phyloP scores from a whole-genome alignment of 2,797 vertebrate genomes.

The Siniperca scherzeri region DNA sequence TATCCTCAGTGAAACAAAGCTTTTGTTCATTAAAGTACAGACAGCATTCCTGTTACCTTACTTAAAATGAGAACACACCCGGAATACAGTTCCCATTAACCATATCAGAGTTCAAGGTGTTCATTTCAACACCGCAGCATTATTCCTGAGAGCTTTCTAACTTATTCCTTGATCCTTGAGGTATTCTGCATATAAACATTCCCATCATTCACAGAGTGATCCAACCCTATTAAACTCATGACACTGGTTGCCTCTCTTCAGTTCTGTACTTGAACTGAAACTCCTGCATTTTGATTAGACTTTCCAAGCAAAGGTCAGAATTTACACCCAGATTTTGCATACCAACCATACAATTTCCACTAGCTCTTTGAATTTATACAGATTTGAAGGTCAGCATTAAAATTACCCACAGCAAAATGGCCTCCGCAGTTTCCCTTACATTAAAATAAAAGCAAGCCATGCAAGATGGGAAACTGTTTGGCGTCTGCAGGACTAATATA shows the following conservation, averaged over 20 bases:
- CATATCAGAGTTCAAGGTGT: conserved; percentile 31
- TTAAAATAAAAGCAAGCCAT: conserved; percentile 81
- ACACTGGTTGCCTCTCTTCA: conserved; percentile 63
- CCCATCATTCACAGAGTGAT: conserved; percentile 55
- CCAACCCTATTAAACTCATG: conserved; percentile 58
- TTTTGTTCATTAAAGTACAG: conserved; percentile 64
- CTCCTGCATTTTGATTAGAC: conserved; percentile 73
- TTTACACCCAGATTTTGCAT: conserved; percentile 77
- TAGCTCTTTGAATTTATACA: conserved; percentile 73
- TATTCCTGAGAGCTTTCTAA: conserved; percentile 55
- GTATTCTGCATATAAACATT: conserved; percentile 72
- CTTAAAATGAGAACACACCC: conserved; percentile 43
- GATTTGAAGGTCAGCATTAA: conserved; percentile 82
- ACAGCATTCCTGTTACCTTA: conserved; percentile 59
- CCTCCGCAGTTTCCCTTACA: conserved; percentile 75
- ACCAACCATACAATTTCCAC: conserved; percentile 70
- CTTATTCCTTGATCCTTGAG: conserved; percentile 58
- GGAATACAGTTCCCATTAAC: conserved; percentile 44
- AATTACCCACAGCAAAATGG: conserved; percentile 79
- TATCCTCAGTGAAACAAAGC: conserved; percentile 56
- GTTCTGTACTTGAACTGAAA: conserved; percentile 54
- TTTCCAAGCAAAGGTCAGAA: conserved; percentile 77
- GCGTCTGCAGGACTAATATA: conserved; percentile 83
- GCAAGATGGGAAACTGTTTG: conserved; percentile 83
- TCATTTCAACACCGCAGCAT: conserved; percentile 40